Percentiles rank a stretch among this genome's conserved stretches.
These are phyloP conservation scores for Muscina levida DNA, from an alignment of 2,888 invertebrate species.

Conservation along the genomic window DNA sequence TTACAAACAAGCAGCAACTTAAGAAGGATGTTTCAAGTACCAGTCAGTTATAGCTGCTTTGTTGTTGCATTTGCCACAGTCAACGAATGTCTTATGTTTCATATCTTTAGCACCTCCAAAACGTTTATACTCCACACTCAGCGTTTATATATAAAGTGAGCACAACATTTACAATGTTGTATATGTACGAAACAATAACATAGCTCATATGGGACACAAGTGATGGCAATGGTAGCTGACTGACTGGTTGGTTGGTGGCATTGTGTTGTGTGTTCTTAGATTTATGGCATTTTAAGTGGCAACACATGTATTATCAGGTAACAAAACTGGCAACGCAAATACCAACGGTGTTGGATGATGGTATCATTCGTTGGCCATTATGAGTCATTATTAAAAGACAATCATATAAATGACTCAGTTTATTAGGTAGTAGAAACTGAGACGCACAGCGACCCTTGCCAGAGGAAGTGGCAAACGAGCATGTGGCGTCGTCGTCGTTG, in stretches of 20 bases:
- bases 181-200: no score
- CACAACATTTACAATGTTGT: slow-evolving; percentile 26
- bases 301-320: slow-evolving; percentile 57
- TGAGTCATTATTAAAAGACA: slow-evolving; percentile 48
- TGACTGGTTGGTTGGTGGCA: not conserved
- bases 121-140: slow-evolving; percentile 2
- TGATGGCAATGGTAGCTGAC: not conserved
- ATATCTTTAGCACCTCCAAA: slow-evolving; percentile 45
- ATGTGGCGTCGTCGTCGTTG: no score
- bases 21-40: no score
- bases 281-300: slow-evolving; percentile 58
- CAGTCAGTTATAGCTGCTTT: no score
- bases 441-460: no score
- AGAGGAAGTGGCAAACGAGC: no score
- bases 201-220: no score
- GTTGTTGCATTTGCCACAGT: no score
- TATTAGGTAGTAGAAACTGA: slow-evolving; percentile 15
- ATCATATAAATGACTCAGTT: slow-evolving; percentile 42
- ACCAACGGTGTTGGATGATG: not conserved
- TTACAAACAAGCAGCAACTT: no score
- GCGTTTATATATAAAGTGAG: slow-evolving; percentile 9
- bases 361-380: slow-evolving; percentile 50
- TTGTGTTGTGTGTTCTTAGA: slow-evolving; percentile 6
- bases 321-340: slow-evolving; percentile 17
- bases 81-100: slow-evolving; percentile 23